These are phyloP conservation scores for Pandemis corylana DNA, from an alignment of 2,888 invertebrate species.

Conservation along the genomic window DNA sequence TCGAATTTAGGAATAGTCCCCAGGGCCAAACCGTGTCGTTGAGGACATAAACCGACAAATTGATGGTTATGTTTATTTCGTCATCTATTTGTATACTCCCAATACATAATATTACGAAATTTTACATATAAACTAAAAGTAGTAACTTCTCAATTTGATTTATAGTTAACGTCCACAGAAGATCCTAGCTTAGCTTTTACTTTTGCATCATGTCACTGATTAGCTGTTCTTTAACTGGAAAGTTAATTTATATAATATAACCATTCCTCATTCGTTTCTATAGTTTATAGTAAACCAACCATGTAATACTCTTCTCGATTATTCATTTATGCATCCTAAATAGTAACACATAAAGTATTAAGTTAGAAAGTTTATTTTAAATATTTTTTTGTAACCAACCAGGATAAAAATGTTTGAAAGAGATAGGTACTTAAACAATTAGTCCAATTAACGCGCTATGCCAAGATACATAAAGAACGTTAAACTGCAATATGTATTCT, in stretches of 20 bases:
- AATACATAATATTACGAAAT: slow-evolving; percentile 32
- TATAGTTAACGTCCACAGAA: slow-evolving; percentile 1
- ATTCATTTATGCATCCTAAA: slow-evolving; percentile 29
- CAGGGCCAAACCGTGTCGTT: not conserved
- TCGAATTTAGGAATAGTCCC: not conserved
- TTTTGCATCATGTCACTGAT: slow-evolving; percentile 15
- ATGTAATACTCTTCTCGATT: slow-evolving; percentile 20
- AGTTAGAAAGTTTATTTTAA: slow-evolving; percentile 9
- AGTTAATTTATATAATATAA: slow-evolving; percentile 20
- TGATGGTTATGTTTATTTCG: slow-evolving; percentile 23
- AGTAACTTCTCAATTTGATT: slow-evolving; percentile 18
- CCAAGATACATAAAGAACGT: no score
- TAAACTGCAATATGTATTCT: no score
- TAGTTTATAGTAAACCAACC: slow-evolving; percentile 3
- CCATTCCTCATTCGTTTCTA: not conserved
- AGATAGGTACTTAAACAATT: no score
- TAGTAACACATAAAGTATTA: slow-evolving; percentile 3
- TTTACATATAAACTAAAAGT: slow-evolving; percentile 25
- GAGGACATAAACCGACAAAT: slow-evolving; percentile 24
- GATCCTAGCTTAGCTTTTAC: not conserved
- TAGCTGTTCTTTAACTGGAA: slow-evolving; percentile 14
- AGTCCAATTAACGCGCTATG: no score
- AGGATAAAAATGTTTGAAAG: not conserved
- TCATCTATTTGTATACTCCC: slow-evolving; percentile 33
- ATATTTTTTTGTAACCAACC: not conserved